A percentile compares a stretch with the other conserved stretches of the same genome.
phyloP scores from a whole-genome alignment of 2,888 invertebrate genomes.

The Cataglyphis rosenhaueri region DNA sequence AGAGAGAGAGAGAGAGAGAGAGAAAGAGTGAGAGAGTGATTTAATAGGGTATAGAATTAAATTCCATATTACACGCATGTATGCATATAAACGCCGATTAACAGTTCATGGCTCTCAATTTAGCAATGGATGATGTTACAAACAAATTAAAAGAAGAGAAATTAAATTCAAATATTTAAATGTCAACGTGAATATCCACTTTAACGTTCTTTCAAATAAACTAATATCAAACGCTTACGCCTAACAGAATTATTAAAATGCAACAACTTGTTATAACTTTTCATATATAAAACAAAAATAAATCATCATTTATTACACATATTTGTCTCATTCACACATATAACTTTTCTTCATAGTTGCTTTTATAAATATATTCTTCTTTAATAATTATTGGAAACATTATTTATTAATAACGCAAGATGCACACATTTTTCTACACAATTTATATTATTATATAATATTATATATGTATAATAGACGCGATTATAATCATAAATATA shows the following conservation, averaged over 20 bases:
- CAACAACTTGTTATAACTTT: constrained; percentile 27
- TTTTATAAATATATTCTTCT: constrained; percentile 14
- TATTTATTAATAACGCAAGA: neutral
- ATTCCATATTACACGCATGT: constrained; percentile 47
- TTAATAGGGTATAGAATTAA: constrained; percentile 64
- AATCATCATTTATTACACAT: constrained; percentile 13
- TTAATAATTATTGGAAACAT: neutral
- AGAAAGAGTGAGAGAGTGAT: neutral
- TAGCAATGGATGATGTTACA: neutral
- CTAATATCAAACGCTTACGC: constrained; percentile 46
- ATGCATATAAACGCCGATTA: constrained; percentile 58
- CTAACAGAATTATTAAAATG: constrained; percentile 34
- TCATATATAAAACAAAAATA: constrained; percentile 11
- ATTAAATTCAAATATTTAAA: constrained; percentile 66
- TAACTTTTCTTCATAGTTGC: constrained; percentile 23
- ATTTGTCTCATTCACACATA: neutral
- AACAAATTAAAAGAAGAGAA: constrained; percentile 58
- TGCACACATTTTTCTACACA: neutral
- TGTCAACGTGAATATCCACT: constrained; percentile 10
- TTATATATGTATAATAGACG: neutral
- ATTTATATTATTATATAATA: neutral
- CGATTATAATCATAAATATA: neutral
- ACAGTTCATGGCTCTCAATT: constrained; percentile 50
- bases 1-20: neutral
- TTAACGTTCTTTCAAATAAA: constrained; percentile 54